Percentiles rank a stretch among this genome's conserved stretches.
Evolutionary conservation across 2,888 invertebrate species (phyloP).

Genomic region (Biston betularia): DNA sequence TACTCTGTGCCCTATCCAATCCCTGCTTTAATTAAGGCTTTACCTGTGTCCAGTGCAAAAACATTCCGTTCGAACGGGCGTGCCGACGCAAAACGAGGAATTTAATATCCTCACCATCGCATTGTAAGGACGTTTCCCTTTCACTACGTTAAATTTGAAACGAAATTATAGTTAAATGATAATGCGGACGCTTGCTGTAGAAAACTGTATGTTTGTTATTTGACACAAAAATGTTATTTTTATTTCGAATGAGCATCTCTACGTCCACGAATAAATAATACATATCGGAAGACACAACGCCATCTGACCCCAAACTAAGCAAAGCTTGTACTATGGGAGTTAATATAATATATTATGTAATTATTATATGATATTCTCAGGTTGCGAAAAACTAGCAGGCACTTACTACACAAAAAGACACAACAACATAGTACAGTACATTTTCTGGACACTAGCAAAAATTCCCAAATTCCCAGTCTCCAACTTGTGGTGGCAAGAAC

Average conservation of each 20-base stretch:
- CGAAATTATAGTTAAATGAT: not conserved
- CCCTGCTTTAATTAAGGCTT: conserved; percentile 40
- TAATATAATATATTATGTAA: too few species aligned
- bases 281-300: too few species aligned
- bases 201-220: not conserved
- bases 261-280: not conserved
- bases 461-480: too few species aligned
- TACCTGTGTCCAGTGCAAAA: conserved; percentile 32
- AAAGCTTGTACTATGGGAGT: too few species aligned
- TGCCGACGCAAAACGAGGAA: conserved; percentile 24
- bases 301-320: too few species aligned
- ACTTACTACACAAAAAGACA: too few species aligned
- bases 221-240: not conserved
- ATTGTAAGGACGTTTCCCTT: conserved; percentile 8
- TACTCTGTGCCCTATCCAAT: conserved; percentile 22
- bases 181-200: not conserved
- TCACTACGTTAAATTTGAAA: conserved; percentile 16
- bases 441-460: too few species aligned
- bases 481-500: too few species aligned
- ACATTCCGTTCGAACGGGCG: conserved; percentile 20
- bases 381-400: too few species aligned
- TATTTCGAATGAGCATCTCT: not conserved
- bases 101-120: conserved; percentile 17
- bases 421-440: too few species aligned
- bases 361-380: too few species aligned